Evolutionary conservation across 2,888 invertebrate species (phyloP), one percentile per base, ranked within the genome.

Genomic region (Elmis aenea): DNA sequence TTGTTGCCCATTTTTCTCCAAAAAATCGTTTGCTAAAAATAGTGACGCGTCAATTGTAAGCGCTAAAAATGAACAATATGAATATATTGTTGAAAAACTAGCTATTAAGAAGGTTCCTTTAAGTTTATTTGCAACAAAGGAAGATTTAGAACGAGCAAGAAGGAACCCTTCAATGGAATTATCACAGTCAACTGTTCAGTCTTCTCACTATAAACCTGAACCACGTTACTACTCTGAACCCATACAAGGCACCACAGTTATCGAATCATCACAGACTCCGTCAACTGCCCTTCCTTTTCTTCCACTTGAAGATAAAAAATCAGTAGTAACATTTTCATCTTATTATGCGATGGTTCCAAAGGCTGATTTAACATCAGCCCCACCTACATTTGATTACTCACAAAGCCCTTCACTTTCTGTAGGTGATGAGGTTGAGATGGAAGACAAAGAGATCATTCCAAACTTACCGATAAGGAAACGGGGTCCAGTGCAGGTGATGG

Each of bases 51-150:
- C 33, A 6, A 33, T 31, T 14, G 22, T 38, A 5, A 24, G 30
- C 11, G 26, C 27, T 10, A 26, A 42, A 22, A 42, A 48, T 28
- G 55, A 50, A 36, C 43, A 44, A 5, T 52, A 43, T 13, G 54
- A 53, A 31, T 55, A 51, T 26, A 43, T 55, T 9, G 45, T 55
- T 8, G 55, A 55, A 42, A 55, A 55, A 37, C 22, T 52, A 10
- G 46, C 44, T 4, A 50, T 55, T 8, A 55, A 50, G 28, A 35
- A 43, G 23, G 38, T 55, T 5, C 55, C 55, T 3, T 31, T 53
- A 25, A 38, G 38, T 15, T 20, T 50, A n/a, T 50, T 53, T 21
- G 51, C 46, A 10, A 39, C 42, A 5, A 4, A 23, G 5, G 6
- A 23, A 23, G 18, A 18, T 18, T 8, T 18, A 18, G 18, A 18